Evolutionary conservation across 2,797 vertebrate species (phyloP).

Genomic region (Pseudocheirus occidentalis): DNA sequence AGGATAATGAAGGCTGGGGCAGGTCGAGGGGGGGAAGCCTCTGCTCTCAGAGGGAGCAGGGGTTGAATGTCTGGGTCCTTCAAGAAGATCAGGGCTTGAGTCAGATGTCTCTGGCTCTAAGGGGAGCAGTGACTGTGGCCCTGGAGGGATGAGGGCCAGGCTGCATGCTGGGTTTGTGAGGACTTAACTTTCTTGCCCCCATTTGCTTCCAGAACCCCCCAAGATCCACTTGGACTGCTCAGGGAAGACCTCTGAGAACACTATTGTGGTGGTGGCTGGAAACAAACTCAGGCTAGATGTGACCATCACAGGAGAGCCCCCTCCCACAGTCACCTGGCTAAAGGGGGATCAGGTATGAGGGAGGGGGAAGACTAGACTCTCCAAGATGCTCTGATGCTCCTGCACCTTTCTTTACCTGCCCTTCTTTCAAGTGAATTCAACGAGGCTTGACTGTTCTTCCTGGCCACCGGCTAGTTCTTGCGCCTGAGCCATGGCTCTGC

Average conservation of each 20-base stretch:
- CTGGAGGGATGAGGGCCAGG: neutral
- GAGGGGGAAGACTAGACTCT: fast-evolving
- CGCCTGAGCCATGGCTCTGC: neutral
- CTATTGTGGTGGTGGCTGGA: conserved; percentile 91
- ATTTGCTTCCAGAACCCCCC: conserved; percentile 88
- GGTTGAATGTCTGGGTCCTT: neutral
- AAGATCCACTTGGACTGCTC: conserved; percentile 94
- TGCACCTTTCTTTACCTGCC: too few relatives aligned
- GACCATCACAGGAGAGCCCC: conserved; percentile 92
- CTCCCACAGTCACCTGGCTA: conserved; percentile 89
- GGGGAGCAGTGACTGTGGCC: neutral
- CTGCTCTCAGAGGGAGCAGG: neutral
- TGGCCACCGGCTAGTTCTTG: too few relatives aligned
- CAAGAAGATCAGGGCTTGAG: too few relatives aligned
- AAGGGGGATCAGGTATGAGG: conserved; percentile 84
- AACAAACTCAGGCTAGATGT: conserved; percentile 94
- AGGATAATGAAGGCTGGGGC: neutral
- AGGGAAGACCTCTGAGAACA: conserved; percentile 87
- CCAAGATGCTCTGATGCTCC: neutral
- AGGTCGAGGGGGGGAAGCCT: fast-evolving
- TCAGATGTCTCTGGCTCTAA: neutral
- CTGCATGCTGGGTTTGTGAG: neutral
- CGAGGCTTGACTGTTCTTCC: too few relatives aligned
- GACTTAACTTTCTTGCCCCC: neutral
- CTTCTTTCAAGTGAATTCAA: too few relatives aligned